Evolutionary conservation across 2,797 vertebrate species (phyloP), one percentile per base, ranked within the genome.

Genomic region (Eleutherodactylus coqui): DNA sequence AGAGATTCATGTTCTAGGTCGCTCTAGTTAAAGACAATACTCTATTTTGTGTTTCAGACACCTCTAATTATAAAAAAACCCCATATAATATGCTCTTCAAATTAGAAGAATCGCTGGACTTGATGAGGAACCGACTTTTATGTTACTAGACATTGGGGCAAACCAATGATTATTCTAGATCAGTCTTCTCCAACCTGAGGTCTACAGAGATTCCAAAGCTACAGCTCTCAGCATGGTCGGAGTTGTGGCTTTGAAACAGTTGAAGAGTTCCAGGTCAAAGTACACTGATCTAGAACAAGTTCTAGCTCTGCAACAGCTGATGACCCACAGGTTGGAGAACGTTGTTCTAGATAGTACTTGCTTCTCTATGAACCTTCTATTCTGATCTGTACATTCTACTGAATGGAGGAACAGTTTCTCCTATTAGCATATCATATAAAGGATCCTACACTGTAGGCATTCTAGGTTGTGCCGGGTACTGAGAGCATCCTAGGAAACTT

Each of bases 1-100:
- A 72, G 69, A 72, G 24, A 43, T 43, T 36, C 45, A 45, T 45
- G 75, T 38, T 77, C 51, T 77, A 77, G 49, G 3, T 51, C 53
- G 75, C 49, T 36, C 32, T 53, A 51, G 47, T 11, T 24, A 21
- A 34, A 51, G 13, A n/a, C 19, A 38, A n/a, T 53, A 36, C 32
- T 55, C 32, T n/a, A 16, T 17, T 19, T 77, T 77, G 51, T 36
- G 75, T 76, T 76, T 29, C 75, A 34, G 3, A 51, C 8, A 51
- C 47, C 75, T 34, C 19, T 32, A 76, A 17, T 11, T 32, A 53
- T 77, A 34, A 29, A 77, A 21, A 10, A 77, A 19, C 24, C 21
- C 17, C 67, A 36, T 19, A 21, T 11, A 19, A 29, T 32, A 16
- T 49, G 4, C 27, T 17, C 72, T 49, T 49, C 11, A 38, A 60